Evolutionary conservation across 2,888 invertebrate genomes (phyloP), one percentile per base, ranked within the genome.

Genomic region (Protodeltote pygarga): DNA sequence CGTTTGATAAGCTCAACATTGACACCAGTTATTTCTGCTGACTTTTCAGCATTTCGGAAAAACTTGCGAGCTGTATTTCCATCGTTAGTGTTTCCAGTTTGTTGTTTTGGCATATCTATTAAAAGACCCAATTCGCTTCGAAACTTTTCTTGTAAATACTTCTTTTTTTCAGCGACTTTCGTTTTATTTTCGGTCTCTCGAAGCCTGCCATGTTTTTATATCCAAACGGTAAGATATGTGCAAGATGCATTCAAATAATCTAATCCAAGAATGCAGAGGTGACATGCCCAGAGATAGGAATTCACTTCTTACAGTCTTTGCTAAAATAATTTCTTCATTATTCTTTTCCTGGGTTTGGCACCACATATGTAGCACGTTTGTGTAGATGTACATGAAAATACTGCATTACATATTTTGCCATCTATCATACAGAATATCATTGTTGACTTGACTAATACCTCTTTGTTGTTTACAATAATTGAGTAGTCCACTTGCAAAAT

Each of bases 261-360:
- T 53, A 8, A 73, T 75, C 74, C 74, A 77, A 2, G 71, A 65
- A 62, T 77, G 74, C 19, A 77, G 50, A 20, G 51, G 48, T 23
- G 73, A 75, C 2, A 21, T 8, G 9, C 33, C 33, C 17, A 33
- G 19, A 23, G 21, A 29, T 6, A 27, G 27, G 13, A 27, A 27
- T 11, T 27, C 19, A 19, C 14, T 17, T 5, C 17, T 17, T 5
- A 35, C 10, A 6, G 25, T 2, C 14, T 35, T 35, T 11, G 24
- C 5, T 25, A 17, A 35, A 25, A 24, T 35, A 5, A 24, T 6
- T 9, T 16, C 15, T 16, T 5, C 5, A 14, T 35, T 15, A 15
- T 35, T 24, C 24, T 25, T 24, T 35, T 21, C 8, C 14, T 13
- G 3, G 35, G 35, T 6, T 35, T 35, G n/a, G 35, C 25, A 11